Percentiles rank a stretch among this genome's conserved stretches.
Evolutionary conservation across 2,888 invertebrate species (phyloP).

Genomic region (Meta bourneti): DNA sequence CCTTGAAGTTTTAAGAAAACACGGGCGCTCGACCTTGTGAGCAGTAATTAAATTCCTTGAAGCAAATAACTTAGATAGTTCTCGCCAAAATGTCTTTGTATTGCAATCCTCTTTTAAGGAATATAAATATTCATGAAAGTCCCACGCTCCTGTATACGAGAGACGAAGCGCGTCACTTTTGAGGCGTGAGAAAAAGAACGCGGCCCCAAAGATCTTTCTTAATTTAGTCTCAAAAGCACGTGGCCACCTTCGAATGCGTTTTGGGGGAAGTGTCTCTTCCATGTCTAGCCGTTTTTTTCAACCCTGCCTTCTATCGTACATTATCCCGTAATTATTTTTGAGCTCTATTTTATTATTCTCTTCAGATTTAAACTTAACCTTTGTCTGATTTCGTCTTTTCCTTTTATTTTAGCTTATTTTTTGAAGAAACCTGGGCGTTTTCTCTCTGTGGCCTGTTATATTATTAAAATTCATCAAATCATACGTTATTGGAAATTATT

Average conservation of each 20-base stretch:
- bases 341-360: background rate
- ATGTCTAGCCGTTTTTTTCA: background rate
- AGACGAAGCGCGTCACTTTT: background rate
- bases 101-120: constrained; percentile 3
- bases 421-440: too few species aligned
- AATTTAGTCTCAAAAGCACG: constrained; percentile 34
- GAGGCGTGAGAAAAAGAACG: constrained; percentile 5
- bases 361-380: background rate
- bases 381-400: background rate
- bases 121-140: constrained; percentile 56
- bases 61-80: constrained; percentile 31
- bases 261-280: background rate
- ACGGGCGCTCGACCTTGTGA: constrained; percentile 33
- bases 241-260: constrained; percentile 17
- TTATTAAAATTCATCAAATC: too few species aligned
- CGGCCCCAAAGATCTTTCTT: constrained; percentile 21
- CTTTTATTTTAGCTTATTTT: background rate
- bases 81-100: constrained; percentile 49
- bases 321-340: background rate
- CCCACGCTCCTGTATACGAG: constrained; percentile 32
- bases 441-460: too few species aligned
- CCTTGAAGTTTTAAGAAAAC: constrained; percentile 43
- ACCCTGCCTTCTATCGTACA: background rate
- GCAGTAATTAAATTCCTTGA: constrained; percentile 56
- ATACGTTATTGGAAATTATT: too few species aligned